Conservation (phyloP, 2,113 vertebrate genomes). For the Vidua chalybeata region DNA sequence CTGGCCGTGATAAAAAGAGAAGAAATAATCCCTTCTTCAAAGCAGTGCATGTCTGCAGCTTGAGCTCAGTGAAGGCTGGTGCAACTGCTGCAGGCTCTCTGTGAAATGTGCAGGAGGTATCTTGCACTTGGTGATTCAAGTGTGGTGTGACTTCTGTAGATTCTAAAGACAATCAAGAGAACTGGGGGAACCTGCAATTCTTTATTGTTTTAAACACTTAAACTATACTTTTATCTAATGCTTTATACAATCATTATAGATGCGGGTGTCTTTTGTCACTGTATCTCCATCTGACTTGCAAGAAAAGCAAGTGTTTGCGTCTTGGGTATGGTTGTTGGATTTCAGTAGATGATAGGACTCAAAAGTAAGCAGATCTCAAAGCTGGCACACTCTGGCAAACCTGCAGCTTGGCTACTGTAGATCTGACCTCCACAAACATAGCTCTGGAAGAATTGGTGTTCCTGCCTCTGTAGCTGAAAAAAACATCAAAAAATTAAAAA, state of each 20-base stretch:
- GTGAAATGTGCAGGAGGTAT: background rate
- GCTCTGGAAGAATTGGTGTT: background rate
- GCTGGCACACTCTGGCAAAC: background rate
- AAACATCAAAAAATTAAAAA: background rate
- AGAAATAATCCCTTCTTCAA: background rate
- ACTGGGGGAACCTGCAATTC: background rate
- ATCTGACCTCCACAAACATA: background rate
- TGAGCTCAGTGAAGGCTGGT: background rate
- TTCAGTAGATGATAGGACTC: background rate
- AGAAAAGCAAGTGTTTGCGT: background rate
- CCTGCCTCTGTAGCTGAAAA: background rate
- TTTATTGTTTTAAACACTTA: background rate
- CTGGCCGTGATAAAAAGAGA: background rate
- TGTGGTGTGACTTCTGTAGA: background rate
- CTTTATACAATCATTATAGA: background rate
- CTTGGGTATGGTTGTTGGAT: background rate
- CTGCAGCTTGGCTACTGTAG: fast-evolving
- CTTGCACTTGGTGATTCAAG: background rate
- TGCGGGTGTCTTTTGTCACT: background rate
- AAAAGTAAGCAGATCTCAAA: background rate
- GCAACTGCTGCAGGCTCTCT: background rate
- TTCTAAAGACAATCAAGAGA: background rate
- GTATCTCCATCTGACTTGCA: background rate
- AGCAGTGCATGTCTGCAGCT: background rate
- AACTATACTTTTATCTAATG: fast-evolving